A percentile compares a stretch with the other conserved stretches of the same genome.
These are phyloP conservation scores for Shinisaurus crocodilurus DNA, from an alignment of 2,113 vertebrate genomes.

Conservation along the genomic window DNA sequence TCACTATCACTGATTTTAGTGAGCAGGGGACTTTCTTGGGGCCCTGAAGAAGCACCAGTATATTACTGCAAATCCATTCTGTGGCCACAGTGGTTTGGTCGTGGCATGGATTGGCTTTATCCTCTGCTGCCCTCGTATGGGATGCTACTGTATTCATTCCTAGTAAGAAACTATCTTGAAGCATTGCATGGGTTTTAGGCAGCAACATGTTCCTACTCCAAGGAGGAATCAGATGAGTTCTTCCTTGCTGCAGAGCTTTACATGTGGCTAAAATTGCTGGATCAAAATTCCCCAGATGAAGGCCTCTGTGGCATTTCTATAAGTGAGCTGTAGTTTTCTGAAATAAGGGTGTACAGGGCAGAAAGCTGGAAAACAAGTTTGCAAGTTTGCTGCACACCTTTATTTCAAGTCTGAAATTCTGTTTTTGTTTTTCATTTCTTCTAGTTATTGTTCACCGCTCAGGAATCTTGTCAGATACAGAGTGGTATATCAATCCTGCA, in stretches of 20 bases:
- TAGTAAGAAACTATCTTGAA: background rate
- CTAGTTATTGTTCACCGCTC: too few species aligned
- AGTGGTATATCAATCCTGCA: too few species aligned
- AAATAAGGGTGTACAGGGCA: background rate
- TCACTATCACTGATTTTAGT: background rate
- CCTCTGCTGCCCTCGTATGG: slow-evolving; percentile 2
- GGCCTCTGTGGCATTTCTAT: background rate
- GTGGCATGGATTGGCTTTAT: background rate
- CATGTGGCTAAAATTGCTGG: background rate
- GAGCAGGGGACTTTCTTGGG: background rate
- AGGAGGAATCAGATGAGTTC: background rate
- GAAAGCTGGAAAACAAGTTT: too few species aligned
- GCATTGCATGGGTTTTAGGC: background rate
- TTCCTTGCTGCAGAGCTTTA: background rate
- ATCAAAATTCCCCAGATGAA: background rate
- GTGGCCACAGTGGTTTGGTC: background rate
- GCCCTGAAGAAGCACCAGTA: background rate
- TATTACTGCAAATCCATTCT: too few species aligned
- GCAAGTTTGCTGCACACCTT: too few species aligned
- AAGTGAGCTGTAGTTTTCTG: background rate
- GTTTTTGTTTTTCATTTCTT: too few species aligned
- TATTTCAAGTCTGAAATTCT: too few species aligned
- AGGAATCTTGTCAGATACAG: too few species aligned
- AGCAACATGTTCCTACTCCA: too few species aligned
- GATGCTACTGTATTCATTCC: background rate